phyloP scores from a whole-genome alignment of 2,113 vertebrate species.

The Lepisosteus osseus region DNA sequence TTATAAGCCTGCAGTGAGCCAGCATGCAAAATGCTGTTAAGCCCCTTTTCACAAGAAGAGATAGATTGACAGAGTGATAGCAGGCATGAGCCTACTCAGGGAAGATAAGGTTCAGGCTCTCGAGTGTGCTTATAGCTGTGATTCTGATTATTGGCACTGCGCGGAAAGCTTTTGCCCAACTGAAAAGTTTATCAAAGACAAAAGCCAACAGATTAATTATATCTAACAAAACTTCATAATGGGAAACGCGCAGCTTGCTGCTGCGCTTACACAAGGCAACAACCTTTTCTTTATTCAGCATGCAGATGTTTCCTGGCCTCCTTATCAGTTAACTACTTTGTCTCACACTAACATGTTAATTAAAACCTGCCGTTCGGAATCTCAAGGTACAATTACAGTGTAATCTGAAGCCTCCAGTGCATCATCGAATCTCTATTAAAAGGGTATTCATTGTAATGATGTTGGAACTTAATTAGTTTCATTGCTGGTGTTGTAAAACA shows the following conservation, averaged over 20 bases:
- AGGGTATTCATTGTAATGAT: slow-evolving; percentile 97
- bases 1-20: background rate
- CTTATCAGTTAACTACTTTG: slow-evolving; percentile 73
- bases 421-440: slow-evolving; percentile 97
- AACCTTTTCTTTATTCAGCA: slow-evolving; percentile 27
- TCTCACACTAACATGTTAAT: slow-evolving; percentile 81
- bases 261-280: background rate
- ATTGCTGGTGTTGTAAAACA: slow-evolving; percentile 97
- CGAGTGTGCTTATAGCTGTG: background rate
- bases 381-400: slow-evolving; percentile 86
- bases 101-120: slow-evolving; percentile 4
- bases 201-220: slow-evolving; percentile 6
- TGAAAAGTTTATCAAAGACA: slow-evolving; percentile 2
- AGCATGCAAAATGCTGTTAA: slow-evolving; percentile 10
- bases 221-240: slow-evolving; percentile 12
- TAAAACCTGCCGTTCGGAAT: slow-evolving; percentile 83
- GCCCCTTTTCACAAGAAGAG: slow-evolving; percentile 4
- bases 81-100: background rate
- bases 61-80: slow-evolving; percentile 4
- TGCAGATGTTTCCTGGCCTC: slow-evolving; percentile 54
- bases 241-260: slow-evolving; percentile 6
- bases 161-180: background rate
- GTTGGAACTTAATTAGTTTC: slow-evolving; percentile 99
- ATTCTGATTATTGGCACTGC: slow-evolving; percentile 2
- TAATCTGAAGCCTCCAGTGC: slow-evolving; percentile 89